Base-by-base conservation (phyloP, 1,140 invertebrate species). In the Chlorops oryzae region DNA sequence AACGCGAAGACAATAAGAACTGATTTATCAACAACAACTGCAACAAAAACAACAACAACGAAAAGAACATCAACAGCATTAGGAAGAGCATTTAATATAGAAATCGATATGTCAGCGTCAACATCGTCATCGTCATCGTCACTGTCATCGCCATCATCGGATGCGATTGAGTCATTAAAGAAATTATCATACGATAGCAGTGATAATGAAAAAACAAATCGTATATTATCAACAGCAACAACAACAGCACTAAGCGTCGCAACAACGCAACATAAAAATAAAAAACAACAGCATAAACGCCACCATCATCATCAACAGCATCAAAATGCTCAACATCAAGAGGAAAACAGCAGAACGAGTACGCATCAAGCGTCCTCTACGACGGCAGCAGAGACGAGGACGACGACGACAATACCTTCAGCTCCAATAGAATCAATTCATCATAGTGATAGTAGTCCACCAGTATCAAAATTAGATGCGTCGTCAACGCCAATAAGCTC, bases 1-100 rank as follows among this genome's bases (percentile, higher is more conserved):
- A 50, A 22, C 12, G 37, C 47, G n/a, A 35, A 17, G 20, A 39
- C 28, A 17, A n/a, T 35, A 42, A 17, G 37, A 41, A 35, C 21
- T n/a, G 47, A 5, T 37, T 3, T 35, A 43, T 24, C 20, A 38
- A 22, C 51, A 35, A 22, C 41, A 50, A 28, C 48, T 47, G 17
- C 47, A 47, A 51, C 41, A 32, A 47, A 43, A 42, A 35, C 32
- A 45, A 47, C 21, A 46, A 53, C 45, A 40, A 51, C 52, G 43
- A 57, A 10, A 25, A 18, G 15, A 17, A 45, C 25, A 32, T 15
- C 21, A 32, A 50, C 58, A 45, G 59, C 61, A 54, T 57, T 66
- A 61, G 54, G 59, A 48, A 58, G 54, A 64, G 57, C 59, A 59
- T 62, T 64, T 64, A 64, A 56, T 51, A 63, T 59, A 54, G 56